These are phyloP conservation scores for Macaca fascicularis DNA, from an alignment of 2,113 vertebrate species.

Conservation along the genomic window T2T-MFA8v1.1 NC_088395.1:137027001-137027500, in stretches of 20 bases:
- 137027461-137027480: background rate
- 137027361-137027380: background rate
- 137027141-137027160: slow-evolving; percentile 57
- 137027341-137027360: slow-evolving; percentile 29
- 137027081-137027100: slow-evolving; percentile 63
- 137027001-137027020: slow-evolving; percentile 68
- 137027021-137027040: slow-evolving; percentile 71
- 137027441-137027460: background rate
- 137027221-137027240: slow-evolving; percentile 67
- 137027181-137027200: slow-evolving; percentile 59
- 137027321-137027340: slow-evolving; percentile 49
- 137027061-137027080: slow-evolving; percentile 70
- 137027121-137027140: slow-evolving; percentile 65
- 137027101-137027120: slow-evolving; percentile 72
- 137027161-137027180: slow-evolving; percentile 64
- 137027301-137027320: slow-evolving; percentile 27
- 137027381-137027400: background rate
- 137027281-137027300: slow-evolving; percentile 53
- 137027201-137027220: slow-evolving; percentile 71
- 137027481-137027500: background rate
- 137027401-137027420: background rate
- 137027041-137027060: slow-evolving; percentile 76
- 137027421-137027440: background rate
- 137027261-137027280: slow-evolving; percentile 31
- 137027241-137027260: slow-evolving; percentile 57